phyloP scores from a whole-genome alignment of 2,797 vertebrate species.

The Spea hammondii region DNA sequence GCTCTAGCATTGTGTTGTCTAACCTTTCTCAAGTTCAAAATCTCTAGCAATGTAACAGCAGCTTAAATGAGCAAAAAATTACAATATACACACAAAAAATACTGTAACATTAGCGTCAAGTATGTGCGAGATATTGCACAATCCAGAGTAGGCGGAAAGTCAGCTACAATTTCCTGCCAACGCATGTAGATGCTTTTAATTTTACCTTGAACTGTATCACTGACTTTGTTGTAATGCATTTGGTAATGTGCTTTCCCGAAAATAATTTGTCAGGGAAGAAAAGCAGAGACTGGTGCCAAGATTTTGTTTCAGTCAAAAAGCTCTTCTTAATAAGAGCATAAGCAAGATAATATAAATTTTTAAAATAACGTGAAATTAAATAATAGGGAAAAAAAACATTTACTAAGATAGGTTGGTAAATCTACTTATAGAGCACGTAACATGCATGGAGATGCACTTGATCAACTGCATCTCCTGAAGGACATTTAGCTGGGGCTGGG shows the following conservation, averaged over 20 bases:
- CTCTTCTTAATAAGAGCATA: background rate
- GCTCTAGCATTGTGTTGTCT: constrained; percentile 72
- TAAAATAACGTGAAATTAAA: background rate
- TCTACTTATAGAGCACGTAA: no score
- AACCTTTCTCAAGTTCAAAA: constrained; percentile 82
- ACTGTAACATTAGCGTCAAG: constrained; percentile 53
- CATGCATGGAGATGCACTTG: no score
- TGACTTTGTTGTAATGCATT: constrained; percentile 58
- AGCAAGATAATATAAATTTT: background rate
- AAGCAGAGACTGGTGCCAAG: background rate
- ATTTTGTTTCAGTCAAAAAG: background rate
- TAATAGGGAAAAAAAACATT: no score
- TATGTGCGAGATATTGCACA: constrained; percentile 51
- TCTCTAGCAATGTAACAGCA: constrained; percentile 69
- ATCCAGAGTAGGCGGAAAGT: constrained; percentile 60
- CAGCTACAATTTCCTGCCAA: constrained; percentile 55
- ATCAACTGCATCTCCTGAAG: no score
- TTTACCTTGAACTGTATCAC: constrained; percentile 58
- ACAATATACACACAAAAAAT: constrained; percentile 41
- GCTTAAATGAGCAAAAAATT: constrained; percentile 56
- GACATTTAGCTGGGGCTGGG: no score
- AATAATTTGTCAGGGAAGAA: constrained; percentile 58
- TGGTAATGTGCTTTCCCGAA: constrained; percentile 60
- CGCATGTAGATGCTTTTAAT: constrained; percentile 50
- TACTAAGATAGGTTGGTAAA: no score